Base-by-base conservation (phyloP, 2,113 vertebrate genomes). In the Riparia riparia region DNA sequence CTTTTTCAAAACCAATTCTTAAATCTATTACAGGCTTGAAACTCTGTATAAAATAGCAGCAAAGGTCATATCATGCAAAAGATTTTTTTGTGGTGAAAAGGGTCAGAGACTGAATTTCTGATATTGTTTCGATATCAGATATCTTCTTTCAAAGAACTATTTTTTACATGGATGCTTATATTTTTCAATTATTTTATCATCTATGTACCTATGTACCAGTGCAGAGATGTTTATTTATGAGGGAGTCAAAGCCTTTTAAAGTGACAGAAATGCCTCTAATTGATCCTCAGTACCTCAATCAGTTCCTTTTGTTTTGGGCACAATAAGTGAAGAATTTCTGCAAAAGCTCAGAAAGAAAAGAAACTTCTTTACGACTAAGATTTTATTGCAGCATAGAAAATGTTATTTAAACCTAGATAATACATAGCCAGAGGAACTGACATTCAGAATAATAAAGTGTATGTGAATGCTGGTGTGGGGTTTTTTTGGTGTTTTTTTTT, bases 81-180 rank as follows among this genome's bases (percentile, higher is more conserved):
- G 12, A 1, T 7, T 17, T 37, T 65, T 8, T 0, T 2, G 2
- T 19, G 4, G 2, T 78, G 12, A 17, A 72, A 32, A 64, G 8
- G 3, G 54, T 64, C 49, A 77, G 45, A 41, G 12, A 39, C 10
- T 39, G 8, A 29, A 74, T 51, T 71, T 9, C 4, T 70, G 31
- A 22, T 63, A 24, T 37, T 71, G 3, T 10, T 91, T 71, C 34
- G 71, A 16, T 34, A 47, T 71, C 26, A 93, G 29, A 81, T 79
- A 68, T 42, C 5, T 51, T 68, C 13, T 44, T 79, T 60, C 37
- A 49, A 25, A 24, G 5, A 68, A 64, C 1, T 42, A 3, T 42
- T 37, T 73, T 39, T 85, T 34, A 54, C 81, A 58, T 44, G 3
- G 2, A 2, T 24, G 2, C 0, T 6, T 21, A 7, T 45, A 28